Conservation (phyloP, 2,888 invertebrate genomes). For the Pterobdella sp. region DNA sequence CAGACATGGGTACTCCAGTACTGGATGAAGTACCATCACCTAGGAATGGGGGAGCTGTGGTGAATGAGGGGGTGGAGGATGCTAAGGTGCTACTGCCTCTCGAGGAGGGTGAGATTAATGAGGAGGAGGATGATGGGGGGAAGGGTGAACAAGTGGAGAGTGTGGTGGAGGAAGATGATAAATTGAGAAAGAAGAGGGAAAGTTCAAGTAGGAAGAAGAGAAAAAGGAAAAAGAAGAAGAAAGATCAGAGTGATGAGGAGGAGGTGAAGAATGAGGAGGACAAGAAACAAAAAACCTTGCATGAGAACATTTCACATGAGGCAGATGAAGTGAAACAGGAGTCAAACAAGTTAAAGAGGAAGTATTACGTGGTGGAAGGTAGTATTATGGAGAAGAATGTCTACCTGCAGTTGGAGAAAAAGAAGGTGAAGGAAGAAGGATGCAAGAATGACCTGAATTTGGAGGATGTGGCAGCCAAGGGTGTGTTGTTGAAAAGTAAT, state of each 20-base stretch:
- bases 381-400: neutral
- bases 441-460: too few species aligned
- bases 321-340: too few species aligned
- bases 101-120: slow-evolving; percentile 14
- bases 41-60: neutral
- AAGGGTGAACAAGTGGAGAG: neutral
- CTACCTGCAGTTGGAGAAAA: neutral
- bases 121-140: neutral
- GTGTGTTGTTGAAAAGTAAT: neutral
- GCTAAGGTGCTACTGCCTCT: neutral
- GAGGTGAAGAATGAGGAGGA: slow-evolving; percentile 6
- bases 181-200: slow-evolving; percentile 11
- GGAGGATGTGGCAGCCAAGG: too few species aligned
- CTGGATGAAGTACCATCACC: slow-evolving; percentile 19
- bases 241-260: neutral
- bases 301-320: too few species aligned
- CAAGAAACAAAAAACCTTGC: neutral
- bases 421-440: neutral
- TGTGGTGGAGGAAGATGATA: slow-evolving; percentile 14
- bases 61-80: slow-evolving; percentile 3
- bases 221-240: neutral
- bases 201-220: neutral
- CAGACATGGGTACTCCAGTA: slow-evolving; percentile 24
- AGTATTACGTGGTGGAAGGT: slow-evolving; percentile 8
- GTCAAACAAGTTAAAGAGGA: too few species aligned